Evolutionary conservation across 1,140 invertebrate genomes (phyloP).

Genomic region (Aphelenchoides besseyi): DNA sequence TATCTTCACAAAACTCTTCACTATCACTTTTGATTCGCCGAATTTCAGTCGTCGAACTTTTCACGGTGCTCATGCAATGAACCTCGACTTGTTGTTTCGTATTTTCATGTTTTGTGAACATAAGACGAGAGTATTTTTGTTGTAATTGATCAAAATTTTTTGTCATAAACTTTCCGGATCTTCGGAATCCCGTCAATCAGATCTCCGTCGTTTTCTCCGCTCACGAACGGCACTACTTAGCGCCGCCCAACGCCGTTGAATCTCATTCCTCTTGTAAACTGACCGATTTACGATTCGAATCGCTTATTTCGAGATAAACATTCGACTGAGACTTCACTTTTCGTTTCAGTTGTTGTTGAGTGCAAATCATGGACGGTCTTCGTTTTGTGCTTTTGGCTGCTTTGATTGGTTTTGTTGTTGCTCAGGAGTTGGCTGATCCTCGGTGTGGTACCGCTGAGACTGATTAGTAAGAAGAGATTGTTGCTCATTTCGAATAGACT

Average conservation of each 20-base stretch:
- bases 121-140: neutral
- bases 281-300: neutral
- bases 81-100: too few species aligned
- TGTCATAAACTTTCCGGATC: neutral
- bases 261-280: neutral
- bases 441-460: slow-evolving; percentile 25
- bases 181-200: neutral
- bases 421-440: slow-evolving; percentile 22
- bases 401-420: neutral
- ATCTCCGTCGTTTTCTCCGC: too few species aligned
- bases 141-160: neutral
- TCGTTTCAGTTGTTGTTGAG: neutral
- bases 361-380: neutral
- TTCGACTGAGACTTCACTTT: neutral
- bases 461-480: slow-evolving; percentile 10
- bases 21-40: neutral
- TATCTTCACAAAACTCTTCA: neutral
- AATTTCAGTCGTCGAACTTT: neutral
- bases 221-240: neutral
- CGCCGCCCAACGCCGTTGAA: neutral
- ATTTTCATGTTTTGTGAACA: too few species aligned
- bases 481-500: neutral
- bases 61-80: too few species aligned
- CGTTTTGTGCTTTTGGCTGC: neutral
- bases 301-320: neutral